Evolutionary conservation across 2,797 vertebrate species (phyloP).

Genomic region (Amblyraja radiata): DNA sequence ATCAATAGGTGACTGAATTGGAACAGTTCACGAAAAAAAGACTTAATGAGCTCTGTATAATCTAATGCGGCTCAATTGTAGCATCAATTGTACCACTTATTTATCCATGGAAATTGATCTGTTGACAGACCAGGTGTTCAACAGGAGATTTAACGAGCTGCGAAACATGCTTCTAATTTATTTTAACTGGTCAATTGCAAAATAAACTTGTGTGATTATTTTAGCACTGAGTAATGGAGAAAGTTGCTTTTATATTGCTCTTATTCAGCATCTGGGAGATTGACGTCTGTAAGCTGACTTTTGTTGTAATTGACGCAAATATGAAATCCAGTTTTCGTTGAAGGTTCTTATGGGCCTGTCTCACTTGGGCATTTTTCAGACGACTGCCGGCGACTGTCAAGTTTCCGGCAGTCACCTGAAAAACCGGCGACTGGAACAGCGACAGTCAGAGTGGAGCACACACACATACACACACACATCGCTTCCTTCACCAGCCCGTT

Average conservation of each 20-base stretch:
- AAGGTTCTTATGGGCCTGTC: neutral
- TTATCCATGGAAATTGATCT: slow-evolving; percentile 1
- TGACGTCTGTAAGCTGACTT: neutral
- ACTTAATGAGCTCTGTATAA: slow-evolving; percentile 6
- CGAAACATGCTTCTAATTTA: neutral
- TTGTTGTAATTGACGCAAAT: neutral
- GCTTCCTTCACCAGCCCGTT: too few species aligned
- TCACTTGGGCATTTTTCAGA: too few species aligned
- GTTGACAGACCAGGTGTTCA: neutral
- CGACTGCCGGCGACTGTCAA: too few species aligned
- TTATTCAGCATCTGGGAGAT: neutral
- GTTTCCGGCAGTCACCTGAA: too few species aligned
- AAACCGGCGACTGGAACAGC: too few species aligned
- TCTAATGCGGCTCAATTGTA: neutral
- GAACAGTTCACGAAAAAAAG: neutral
- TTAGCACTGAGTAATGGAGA: neutral
- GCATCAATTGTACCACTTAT: slow-evolving; percentile 7
- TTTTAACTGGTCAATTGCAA: neutral
- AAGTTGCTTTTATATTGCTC: neutral
- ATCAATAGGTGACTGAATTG: slow-evolving; percentile 9
- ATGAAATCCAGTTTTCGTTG: neutral
- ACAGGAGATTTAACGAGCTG: neutral
- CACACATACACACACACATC: too few species aligned
- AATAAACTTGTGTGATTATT: neutral
- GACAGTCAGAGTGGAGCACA: too few species aligned